Base-by-base conservation (phyloP, 1,140 invertebrate species). In the Formica exsecta region DNA sequence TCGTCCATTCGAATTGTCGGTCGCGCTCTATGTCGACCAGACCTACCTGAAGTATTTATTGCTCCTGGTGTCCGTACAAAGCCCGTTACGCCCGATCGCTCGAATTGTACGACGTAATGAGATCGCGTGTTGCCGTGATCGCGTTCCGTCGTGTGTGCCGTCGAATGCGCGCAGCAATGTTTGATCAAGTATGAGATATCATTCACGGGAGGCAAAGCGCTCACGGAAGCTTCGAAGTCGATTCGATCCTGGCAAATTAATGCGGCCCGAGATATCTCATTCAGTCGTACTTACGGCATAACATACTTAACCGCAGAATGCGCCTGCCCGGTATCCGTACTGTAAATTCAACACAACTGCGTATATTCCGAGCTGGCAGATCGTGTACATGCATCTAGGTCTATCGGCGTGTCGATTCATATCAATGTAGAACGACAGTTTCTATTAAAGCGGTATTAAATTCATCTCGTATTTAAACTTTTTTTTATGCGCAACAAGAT, bases 201-300 rank as follows among this genome's bases (percentile, higher is more conserved):
- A 91, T 92, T 92, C 86, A 90, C 86, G 57, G 68, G 44, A 76
- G 29, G 76, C 62, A 86, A 80, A 87, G 75, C 68, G 84, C 75
- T 86, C 85, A 57, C 91, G 88, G 90, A 88, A 92, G 91, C 91
- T 75, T 85, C 86, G 41, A 80, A 74, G 71, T 84, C 86, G 89
- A 91, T 91, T 89, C 83, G 86, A 92, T 91, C 86, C 89, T 92
- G 91, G 92, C 90, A 92, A 92, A 92, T 92, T 92, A 92, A 92
- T 92, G 85, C 86, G 48, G 79, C 71, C 51, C 64, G 77, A 74
- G 87, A 92, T 92, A 87, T 91, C 89, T 92, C 86, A 91, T 91
- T 91, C 84, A 88, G 76, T 51, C 83, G 65, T 77, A 74, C 84
- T 89, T 89, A 74, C 73, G 32, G 51, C 75, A 66, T 61, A 81